Conservation (phyloP, 2,888 invertebrate genomes). For the Latheticus oryzae region DNA sequence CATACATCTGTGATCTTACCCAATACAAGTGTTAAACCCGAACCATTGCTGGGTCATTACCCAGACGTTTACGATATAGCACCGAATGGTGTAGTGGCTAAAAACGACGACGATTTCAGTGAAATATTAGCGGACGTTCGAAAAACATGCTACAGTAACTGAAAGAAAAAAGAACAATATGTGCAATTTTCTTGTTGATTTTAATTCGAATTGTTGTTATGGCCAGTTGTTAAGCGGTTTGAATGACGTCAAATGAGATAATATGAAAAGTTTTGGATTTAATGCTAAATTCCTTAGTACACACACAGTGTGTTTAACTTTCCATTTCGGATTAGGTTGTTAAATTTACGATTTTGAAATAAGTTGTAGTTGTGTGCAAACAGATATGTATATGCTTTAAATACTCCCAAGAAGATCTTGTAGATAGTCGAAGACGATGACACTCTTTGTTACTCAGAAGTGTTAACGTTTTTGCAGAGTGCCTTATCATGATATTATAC, state of each 20-base stretch:
- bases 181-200: constrained; percentile 33
- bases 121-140: constrained; percentile 89
- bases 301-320: constrained; percentile 35
- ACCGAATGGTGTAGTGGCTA: constrained; percentile 63
- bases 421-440: constrained; percentile 17
- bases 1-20: constrained; percentile 72
- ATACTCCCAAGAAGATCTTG: constrained; percentile 38
- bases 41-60: constrained; percentile 59
- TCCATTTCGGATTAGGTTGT: constrained; percentile 38
- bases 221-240: constrained; percentile 26
- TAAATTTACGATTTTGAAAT: constrained; percentile 40
- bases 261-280: constrained; percentile 31
- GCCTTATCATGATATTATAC: constrained; percentile 36
- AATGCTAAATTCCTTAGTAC: constrained; percentile 23
- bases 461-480: constrained; percentile 22
- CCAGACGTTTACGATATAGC: constrained; percentile 58
- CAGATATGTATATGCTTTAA: constrained; percentile 34
- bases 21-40: constrained; percentile 61
- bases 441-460: constrained; percentile 26
- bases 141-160: constrained; percentile 71
- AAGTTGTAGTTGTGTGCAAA: constrained; percentile 33
- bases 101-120: constrained; percentile 88
- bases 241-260: constrained; percentile 33
- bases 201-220: constrained; percentile 34
- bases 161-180: constrained; percentile 20